Base-by-base conservation (phyloP, 2,888 invertebrate species). In the Sisyra nigra region DNA sequence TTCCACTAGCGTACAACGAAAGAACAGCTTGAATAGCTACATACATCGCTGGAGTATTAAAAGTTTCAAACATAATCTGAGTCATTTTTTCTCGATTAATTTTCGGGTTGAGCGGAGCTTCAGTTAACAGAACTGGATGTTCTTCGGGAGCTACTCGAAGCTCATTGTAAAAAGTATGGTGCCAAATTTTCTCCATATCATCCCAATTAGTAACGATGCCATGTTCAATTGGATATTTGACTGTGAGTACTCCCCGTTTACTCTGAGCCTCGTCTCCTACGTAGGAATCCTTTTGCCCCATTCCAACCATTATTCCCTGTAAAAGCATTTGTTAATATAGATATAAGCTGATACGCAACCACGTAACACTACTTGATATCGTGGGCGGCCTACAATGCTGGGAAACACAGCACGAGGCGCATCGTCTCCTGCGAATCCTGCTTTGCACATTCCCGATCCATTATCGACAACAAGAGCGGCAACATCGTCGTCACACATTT, bases 151-250 rank as follows among this genome's bases (percentile, higher is more conserved):
- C 92, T 43, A 93, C 92, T 67, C 93, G 80, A 61, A 94, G 76
- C 67, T 93, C 91, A 63, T 94, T 93, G 83, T 93, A 94, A 80
- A 93, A 93, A 59, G 93, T 92, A 73, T 94, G 93, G 67, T 94
- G 93, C 93, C 93, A 94, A 72, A 94, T 93, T 69, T 94, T 92
- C 70, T 93, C 93, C 93, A 94, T 93, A 60, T 92, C 92, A 59
- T 93, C 92, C 93, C 93, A 93, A 76, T 93, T 92, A 66, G 92
- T 93, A 61, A 93, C 88, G 68, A 93, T 92, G 57, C 92, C 92
- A 70, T 93, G 92, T 66, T 93, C 92, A 65, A 93, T 92, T 58
- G 92, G 92, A 70, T 93, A 93, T 65, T 92, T 92, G 61, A 93
- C 71, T 51, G 91, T 92, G 55, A 92, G 79, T 70, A 93, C 91